Conservation (phyloP, 2,888 invertebrate genomes). For the Vesta saturnalis region DNA sequence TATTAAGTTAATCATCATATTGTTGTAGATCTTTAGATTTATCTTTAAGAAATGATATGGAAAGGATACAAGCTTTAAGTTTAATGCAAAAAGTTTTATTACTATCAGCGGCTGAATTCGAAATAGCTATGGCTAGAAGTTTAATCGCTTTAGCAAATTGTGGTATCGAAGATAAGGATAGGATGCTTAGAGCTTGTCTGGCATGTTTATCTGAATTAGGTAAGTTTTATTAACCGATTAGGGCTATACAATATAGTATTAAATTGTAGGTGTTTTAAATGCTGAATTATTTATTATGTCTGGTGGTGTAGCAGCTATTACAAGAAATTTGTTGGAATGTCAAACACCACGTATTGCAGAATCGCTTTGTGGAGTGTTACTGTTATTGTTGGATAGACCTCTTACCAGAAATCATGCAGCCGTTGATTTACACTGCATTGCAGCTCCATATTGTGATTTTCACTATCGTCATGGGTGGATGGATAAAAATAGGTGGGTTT, state of each 20-base stretch:
- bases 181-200: conserved; percentile 84
- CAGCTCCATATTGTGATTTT: conserved; percentile 94
- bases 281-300: conserved; percentile 81
- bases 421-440: conserved; percentile 85
- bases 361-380: conserved; percentile 86
- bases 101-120: conserved; percentile 74
- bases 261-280: conserved; percentile 77
- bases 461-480: conserved; percentile 79
- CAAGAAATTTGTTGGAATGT: conserved; percentile 85
- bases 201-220: conserved; percentile 91
- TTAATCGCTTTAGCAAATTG: conserved; percentile 85
- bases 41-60: conserved; percentile 89
- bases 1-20: no score
- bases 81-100: conserved; percentile 78
- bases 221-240: conserved; percentile 51
- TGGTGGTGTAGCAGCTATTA: conserved; percentile 84
- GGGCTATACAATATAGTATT: neutral
- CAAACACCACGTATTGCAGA: conserved; percentile 91
- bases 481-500: conserved; percentile 73
- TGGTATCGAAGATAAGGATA: conserved; percentile 81
- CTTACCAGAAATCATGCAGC: conserved; percentile 78
- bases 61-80: conserved; percentile 90
- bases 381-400: conserved; percentile 88
- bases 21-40: conserved; percentile 94
- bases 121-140: conserved; percentile 80